phyloP scores from a whole-genome alignment of 2,797 vertebrate genomes.

The Notoglanidium macrostoma region DNA sequence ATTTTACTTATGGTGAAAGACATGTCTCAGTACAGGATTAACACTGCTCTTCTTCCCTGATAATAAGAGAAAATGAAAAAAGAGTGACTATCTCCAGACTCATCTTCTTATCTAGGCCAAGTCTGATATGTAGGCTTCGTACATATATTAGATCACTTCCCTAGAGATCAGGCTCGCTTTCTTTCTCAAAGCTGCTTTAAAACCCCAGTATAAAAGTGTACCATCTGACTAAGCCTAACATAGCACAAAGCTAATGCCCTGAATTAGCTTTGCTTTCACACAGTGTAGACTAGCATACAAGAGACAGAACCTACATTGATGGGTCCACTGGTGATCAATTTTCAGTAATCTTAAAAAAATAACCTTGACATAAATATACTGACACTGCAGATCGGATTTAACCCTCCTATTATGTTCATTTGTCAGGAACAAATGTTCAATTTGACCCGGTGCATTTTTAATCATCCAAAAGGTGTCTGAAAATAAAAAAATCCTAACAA shows the following conservation, averaged over 20 bases:
- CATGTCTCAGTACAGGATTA: slow-evolving; percentile 22
- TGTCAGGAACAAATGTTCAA: no score
- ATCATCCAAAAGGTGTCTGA: no score
- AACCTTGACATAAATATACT: no score
- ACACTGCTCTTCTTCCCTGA: slow-evolving; percentile 14
- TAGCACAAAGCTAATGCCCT: neutral
- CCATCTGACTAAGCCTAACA: slow-evolving; percentile 31
- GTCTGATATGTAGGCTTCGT: slow-evolving; percentile 66
- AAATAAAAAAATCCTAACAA: no score
- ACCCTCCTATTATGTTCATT: no score
- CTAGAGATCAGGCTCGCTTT: slow-evolving; percentile 56
- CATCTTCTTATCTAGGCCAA: slow-evolving; percentile 75
- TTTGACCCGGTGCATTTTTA: no score
- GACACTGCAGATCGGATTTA: neutral
- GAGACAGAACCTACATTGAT: neutral
- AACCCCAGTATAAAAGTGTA: slow-evolving; percentile 33
- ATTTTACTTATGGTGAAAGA: neutral
- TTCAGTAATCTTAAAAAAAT: no score
- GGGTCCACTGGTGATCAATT: no score
- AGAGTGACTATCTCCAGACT: slow-evolving; percentile 54
- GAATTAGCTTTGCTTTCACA: slow-evolving; percentile 12
- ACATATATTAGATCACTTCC: slow-evolving; percentile 61
- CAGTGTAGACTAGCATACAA: neutral
- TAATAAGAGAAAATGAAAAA: slow-evolving; percentile 32
- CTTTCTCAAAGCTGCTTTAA: slow-evolving; percentile 46